phyloP scores from a whole-genome alignment of 2,113 vertebrate species.

The Gambusia affinis region DNA sequence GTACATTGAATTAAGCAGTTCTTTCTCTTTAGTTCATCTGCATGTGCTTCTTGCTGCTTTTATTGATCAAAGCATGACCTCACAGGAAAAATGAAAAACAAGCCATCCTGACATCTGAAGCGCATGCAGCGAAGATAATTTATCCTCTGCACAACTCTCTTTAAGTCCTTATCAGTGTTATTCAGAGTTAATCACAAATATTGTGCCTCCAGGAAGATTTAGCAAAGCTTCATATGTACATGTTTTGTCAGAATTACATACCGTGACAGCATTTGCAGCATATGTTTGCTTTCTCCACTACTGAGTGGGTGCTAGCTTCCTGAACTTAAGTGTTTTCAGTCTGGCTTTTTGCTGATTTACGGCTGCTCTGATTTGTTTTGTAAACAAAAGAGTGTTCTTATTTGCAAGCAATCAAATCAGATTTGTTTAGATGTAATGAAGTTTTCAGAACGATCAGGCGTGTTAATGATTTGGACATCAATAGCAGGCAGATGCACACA shows the following conservation, averaged over 20 bases:
- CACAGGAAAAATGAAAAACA: not conserved
- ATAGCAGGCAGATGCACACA: not conserved
- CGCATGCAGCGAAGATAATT: not conserved
- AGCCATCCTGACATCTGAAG: not conserved
- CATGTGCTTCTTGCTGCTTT: not conserved
- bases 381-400: not conserved
- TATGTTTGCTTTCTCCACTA: not conserved
- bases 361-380: not conserved
- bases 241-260: not conserved
- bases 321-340: not conserved
- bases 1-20: not conserved
- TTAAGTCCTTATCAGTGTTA: not conserved
- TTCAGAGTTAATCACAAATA: not conserved
- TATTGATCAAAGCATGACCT: not conserved
- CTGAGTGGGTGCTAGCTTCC: no score
- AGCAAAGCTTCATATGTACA: not conserved
- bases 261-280: not conserved
- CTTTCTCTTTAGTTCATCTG: not conserved
- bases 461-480: not conserved
- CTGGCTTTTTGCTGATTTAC: not conserved
- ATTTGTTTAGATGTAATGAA: not conserved
- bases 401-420: not conserved
- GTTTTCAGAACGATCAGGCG: not conserved
- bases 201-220: not conserved
- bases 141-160: not conserved